These are phyloP conservation scores for Calliopum simillimum DNA, from an alignment of 2,888 invertebrate species.

Conservation along the genomic window DNA sequence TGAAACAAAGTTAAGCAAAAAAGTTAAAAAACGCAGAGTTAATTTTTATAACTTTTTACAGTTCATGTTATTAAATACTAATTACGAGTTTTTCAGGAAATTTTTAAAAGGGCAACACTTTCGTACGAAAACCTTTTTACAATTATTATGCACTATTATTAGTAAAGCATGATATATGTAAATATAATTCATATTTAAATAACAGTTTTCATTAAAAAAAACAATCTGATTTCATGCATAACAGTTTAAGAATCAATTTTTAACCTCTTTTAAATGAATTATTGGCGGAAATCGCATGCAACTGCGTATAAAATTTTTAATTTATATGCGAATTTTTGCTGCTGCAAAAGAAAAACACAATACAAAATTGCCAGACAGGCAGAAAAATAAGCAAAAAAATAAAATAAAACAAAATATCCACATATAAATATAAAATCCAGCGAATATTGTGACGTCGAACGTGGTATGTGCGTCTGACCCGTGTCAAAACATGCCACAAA, in stretches of 20 bases:
- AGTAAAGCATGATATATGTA: too few relatives aligned
- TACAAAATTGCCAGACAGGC: background rate
- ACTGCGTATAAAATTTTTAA: slow-evolving; percentile 50
- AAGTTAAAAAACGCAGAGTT: too few relatives aligned
- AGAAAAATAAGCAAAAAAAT: slow-evolving; percentile 14
- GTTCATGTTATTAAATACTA: too few relatives aligned
- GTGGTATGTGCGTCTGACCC: slow-evolving; percentile 42
- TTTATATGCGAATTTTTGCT: slow-evolving; percentile 51
- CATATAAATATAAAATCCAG: slow-evolving; percentile 8
- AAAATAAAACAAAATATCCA: background rate
- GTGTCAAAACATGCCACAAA: slow-evolving; percentile 43
- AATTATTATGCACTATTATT: too few relatives aligned
- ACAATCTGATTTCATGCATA: too few relatives aligned
- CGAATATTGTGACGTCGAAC: slow-evolving; percentile 27
- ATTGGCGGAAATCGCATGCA: slow-evolving; percentile 46
- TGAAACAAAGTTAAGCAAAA: too few relatives aligned
- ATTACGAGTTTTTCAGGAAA: too few relatives aligned
- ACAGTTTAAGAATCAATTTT: background rate
- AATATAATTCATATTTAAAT: too few relatives aligned
- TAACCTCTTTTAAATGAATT: slow-evolving; percentile 38
- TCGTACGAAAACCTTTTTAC: too few relatives aligned
- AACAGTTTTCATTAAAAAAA: too few relatives aligned
- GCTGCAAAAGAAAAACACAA: slow-evolving; percentile 18
- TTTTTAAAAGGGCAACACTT: too few relatives aligned
- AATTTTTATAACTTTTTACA: too few relatives aligned